Evolutionary conservation across 2,888 invertebrate species (phyloP).

Genomic region (Dione vanillae): DNA sequence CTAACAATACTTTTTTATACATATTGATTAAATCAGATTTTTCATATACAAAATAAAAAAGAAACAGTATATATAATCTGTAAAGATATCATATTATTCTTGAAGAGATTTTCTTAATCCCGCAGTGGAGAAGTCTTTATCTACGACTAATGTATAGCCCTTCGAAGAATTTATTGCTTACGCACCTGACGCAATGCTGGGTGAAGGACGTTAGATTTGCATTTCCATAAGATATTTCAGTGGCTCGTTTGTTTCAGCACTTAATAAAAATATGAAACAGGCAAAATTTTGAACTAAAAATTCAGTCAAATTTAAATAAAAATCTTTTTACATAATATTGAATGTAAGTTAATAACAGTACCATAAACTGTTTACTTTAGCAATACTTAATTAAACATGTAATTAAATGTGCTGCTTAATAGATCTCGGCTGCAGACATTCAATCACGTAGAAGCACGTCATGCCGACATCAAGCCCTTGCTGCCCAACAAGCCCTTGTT

Average conservation of each 20-base stretch:
- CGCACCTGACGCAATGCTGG: constrained; percentile 44
- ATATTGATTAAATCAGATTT: too few relatives aligned
- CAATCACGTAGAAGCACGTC: constrained; percentile 1
- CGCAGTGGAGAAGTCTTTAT: constrained; percentile 41
- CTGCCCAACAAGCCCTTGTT: too few relatives aligned
- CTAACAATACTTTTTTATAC: too few relatives aligned
- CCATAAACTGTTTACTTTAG: too few relatives aligned
- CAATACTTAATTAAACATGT: background rate
- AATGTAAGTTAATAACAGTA: too few relatives aligned
- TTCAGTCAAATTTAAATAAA: constrained; percentile 1
- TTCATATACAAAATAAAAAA: constrained; percentile 5
- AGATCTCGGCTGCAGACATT: constrained; percentile 4
- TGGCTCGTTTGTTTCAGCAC: constrained; percentile 2
- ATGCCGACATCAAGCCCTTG: constrained; percentile 8
- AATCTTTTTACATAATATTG: too few relatives aligned
- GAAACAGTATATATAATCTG: constrained; percentile 24
- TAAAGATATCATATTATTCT: constrained; percentile 31
- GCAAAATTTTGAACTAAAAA: background rate
- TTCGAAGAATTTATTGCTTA: constrained; percentile 45
- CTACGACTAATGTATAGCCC: constrained; percentile 43
- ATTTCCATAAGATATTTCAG: constrained; percentile 22
- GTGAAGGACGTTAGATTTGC: background rate
- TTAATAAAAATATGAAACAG: constrained; percentile 1
- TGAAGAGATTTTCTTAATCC: constrained; percentile 41
- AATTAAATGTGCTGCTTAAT: constrained; percentile 17